These are phyloP conservation scores for Leptopilina drosophilae DNA, from an alignment of 2,888 invertebrate species.

Conservation along the genomic window DNA sequence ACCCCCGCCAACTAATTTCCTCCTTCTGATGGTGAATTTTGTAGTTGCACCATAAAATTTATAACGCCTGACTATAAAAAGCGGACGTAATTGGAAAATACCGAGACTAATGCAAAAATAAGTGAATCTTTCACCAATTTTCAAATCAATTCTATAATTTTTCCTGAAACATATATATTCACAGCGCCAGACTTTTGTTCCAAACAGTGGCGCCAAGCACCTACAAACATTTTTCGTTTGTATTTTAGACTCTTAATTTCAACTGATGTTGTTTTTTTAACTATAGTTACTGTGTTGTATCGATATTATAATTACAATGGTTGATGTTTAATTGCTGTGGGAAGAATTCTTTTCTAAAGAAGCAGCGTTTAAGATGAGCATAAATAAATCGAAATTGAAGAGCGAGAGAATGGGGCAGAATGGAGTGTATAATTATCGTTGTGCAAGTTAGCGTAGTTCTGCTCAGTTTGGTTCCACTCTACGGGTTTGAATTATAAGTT, in stretches of 20 bases:
- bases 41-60: conserved; percentile 36
- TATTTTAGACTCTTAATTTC: no score
- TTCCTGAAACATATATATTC: no score
- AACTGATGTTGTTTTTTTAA: no score
- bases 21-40: conserved; percentile 52
- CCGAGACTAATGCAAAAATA: conserved; percentile 21
- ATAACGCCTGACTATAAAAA: conserved; percentile 28
- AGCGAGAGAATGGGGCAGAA: conserved; percentile 68
- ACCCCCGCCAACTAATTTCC: conserved; percentile 62
- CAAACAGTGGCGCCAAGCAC: no score
- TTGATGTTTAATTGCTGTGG: background rate
- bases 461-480: conserved; percentile 76
- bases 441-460: conserved; percentile 73
- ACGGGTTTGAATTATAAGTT: conserved; percentile 77
- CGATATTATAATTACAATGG: background rate
- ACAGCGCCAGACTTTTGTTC: no score
- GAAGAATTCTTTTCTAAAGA: background rate
- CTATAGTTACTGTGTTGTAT: no score
- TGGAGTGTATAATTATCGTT: conserved; percentile 76
- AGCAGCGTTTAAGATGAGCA: conserved; percentile 42
- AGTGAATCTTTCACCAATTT: conserved; percentile 13
- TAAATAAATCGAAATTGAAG: conserved; percentile 77
- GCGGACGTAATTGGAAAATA: conserved; percentile 32
- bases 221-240: no score
- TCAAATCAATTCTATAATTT: no score